Conservation (phyloP, 2,888 invertebrate species). For the Drosophila longiperda region DNA sequence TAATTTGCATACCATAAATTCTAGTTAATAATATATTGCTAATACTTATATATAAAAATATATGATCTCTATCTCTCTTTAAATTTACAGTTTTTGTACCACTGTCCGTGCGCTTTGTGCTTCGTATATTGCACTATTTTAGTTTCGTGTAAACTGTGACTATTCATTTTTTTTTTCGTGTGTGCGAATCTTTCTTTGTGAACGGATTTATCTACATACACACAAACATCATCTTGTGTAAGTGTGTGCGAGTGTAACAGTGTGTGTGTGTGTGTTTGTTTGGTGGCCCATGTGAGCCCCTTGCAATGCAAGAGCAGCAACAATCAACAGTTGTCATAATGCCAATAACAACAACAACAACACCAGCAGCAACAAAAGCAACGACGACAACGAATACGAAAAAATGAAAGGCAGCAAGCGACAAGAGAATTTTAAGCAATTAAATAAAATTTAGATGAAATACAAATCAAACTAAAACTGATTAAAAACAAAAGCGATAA, state of each 20-base stretch:
- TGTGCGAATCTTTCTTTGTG: slow-evolving; percentile 62
- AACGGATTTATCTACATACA: slow-evolving; percentile 54
- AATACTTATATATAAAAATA: not conserved
- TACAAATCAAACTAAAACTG: slow-evolving; percentile 39
- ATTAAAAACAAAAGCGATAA: slow-evolving; percentile 24
- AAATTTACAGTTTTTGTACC: slow-evolving; percentile 49
- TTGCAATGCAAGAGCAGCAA: slow-evolving; percentile 43
- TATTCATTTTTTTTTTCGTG: slow-evolving; percentile 37
- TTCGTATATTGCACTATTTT: slow-evolving; percentile 56
- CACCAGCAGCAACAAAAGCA: slow-evolving; percentile 20
- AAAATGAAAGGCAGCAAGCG: slow-evolving; percentile 68
- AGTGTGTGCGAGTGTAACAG: slow-evolving; percentile 8
- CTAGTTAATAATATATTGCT: slow-evolving; percentile 17
- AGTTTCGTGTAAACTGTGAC: slow-evolving; percentile 56
- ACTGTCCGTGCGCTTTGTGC: slow-evolving; percentile 65
- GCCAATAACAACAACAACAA: slow-evolving; percentile 43
- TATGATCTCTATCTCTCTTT: slow-evolving; percentile 3
- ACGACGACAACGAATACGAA: slow-evolving; percentile 35
- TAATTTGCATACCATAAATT: slow-evolving; percentile 8
- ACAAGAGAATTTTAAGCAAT: slow-evolving; percentile 65
- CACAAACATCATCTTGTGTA: slow-evolving; percentile 3
- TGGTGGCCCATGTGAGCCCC: slow-evolving; percentile 51
- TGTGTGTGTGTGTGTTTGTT: slow-evolving; percentile 30
- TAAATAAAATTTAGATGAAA: slow-evolving; percentile 71
- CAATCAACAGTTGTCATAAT: slow-evolving; percentile 56